Base-by-base conservation (phyloP, 2,797 vertebrate genomes). In the Amphiprion clarkii region DNA sequence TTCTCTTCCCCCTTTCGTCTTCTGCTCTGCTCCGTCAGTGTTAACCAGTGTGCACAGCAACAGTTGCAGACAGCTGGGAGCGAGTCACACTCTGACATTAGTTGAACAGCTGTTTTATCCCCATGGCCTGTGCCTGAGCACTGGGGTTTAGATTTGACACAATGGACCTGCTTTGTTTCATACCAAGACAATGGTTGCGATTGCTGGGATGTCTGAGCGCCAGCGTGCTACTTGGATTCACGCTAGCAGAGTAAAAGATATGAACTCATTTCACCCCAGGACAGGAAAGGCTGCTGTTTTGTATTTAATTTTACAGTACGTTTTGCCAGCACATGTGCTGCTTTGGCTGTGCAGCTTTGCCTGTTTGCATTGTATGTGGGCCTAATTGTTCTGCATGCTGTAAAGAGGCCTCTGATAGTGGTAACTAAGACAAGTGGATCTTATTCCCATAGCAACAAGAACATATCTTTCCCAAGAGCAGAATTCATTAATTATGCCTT, bases 381-480 rank as follows among this genome's bases (percentile, higher is more conserved):
- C 71, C 65, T 79, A 84, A 89, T 85, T 85, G 83, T 88, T 81
- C 85, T 82, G 78, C 75, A 62, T 63, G 61, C 71, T 78, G 74
- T 44, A 77, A 78, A 83, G 67, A 85, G 72, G 68, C 79, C 79
- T 80, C 74, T 88, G 86, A 84, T 90, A 83, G 74, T 84, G 82
- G 79, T 88, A 89, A 90, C 78, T 85, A 90, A 89, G 89, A 92
- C 89, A 90, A 89, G 88, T 86, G 72, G 84, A 88, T 93, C 83
- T 85, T 90, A 95, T 94, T 94, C 88, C 94, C 91, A 93, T 94
- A 92, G 93, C 91, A 95, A 94, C 94, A 89, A 87, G 87, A 92
- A 85, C 85, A 91, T 84, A 90, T 93, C 90, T 92, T 93, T 82
- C 89, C 89, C 84, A 71, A 85, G 85, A 94, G 91, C 84, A 68